Conservation (phyloP, 1,140 invertebrate species). For the Caenorhabditis tropicalis region DNA sequence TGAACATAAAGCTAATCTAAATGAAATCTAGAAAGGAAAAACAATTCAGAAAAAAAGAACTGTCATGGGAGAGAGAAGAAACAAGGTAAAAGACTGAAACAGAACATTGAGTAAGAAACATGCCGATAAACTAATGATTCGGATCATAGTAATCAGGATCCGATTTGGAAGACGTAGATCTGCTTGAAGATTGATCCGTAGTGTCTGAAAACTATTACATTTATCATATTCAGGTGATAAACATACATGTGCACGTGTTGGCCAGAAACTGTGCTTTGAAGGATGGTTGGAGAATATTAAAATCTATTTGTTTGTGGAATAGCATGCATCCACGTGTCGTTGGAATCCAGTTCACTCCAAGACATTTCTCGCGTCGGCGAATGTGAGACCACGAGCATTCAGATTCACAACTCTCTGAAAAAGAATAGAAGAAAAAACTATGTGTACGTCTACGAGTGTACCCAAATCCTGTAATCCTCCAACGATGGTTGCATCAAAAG, state of each 20-base stretch:
- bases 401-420: conserved; percentile 27
- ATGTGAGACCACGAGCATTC: conserved; percentile 21
- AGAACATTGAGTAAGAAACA: not conserved
- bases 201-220: not conserved
- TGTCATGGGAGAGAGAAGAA: not conserved
- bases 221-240: no score
- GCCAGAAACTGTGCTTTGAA: conserved; percentile 6
- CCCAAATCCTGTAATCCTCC: not conserved
- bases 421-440: no score
- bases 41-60: no score
- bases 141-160: conserved; percentile 26
- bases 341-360: conserved; percentile 7
- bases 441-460: no score
- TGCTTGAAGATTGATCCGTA: not conserved
- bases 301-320: conserved; percentile 13
- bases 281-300: not conserved
- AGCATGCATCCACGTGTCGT: conserved; percentile 20
- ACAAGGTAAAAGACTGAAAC: not conserved
- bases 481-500: conserved; percentile 8
- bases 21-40: no score
- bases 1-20: no score
- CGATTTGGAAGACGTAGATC: not conserved
- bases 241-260: not conserved
- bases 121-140: not conserved
- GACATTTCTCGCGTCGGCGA: conserved; percentile 16